Evolutionary conservation across 2,797 vertebrate genomes (phyloP).

Genomic region (Linurgus olivaceus): DNA sequence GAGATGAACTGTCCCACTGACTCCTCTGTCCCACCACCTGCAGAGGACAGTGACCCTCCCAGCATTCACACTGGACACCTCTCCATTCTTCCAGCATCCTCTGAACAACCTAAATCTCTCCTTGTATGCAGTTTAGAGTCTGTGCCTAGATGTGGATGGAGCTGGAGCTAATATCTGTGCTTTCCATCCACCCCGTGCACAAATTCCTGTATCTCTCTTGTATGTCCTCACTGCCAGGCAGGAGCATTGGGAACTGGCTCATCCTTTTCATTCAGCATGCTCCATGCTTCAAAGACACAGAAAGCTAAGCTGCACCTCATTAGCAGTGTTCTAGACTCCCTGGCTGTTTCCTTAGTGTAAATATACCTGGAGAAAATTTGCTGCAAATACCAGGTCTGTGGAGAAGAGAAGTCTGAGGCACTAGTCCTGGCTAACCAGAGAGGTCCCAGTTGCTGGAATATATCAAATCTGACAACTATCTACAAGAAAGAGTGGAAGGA

Average conservation of each 20-base stretch:
- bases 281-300: not conserved
- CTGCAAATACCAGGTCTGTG: not conserved
- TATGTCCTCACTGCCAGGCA: not conserved
- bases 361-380: not conserved
- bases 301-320: not conserved
- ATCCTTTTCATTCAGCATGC: not conserved
- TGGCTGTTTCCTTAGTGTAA: not conserved
- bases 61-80: fast-evolving
- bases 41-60: not conserved
- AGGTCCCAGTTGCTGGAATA: not conserved
- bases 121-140: not conserved
- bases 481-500: not conserved
- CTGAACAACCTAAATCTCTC: not conserved
- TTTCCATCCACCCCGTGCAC: not conserved
- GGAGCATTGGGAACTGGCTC: not conserved
- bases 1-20: not conserved
- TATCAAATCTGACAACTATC: not conserved
- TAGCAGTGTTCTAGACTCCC: not conserved
- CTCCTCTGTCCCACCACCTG: not conserved
- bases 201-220: not conserved
- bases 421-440: not conserved
- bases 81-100: not conserved
- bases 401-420: not conserved
- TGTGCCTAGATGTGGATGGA: not conserved
- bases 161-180: not conserved